Percentiles rank a stretch among this genome's conserved stretches.
phyloP scores from a whole-genome alignment of 2,113 vertebrate genomes.

The Cyrtonyx montezumae region DNA sequence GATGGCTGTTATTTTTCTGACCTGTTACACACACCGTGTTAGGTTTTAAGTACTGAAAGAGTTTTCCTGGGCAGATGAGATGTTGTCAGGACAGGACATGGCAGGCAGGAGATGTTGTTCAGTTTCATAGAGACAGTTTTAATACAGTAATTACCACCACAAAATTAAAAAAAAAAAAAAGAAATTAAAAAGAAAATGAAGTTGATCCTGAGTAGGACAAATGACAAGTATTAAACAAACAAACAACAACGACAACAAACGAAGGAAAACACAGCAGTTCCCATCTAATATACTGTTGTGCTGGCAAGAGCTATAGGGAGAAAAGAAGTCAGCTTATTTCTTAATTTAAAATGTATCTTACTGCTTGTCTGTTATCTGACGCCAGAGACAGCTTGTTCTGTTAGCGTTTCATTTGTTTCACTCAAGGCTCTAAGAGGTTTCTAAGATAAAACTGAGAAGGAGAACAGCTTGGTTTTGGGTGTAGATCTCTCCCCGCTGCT shows the following conservation, averaged over 20 bases:
- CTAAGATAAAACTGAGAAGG: background rate
- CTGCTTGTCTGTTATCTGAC: background rate
- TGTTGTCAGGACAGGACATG: background rate
- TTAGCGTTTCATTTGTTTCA: background rate
- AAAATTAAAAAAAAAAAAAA: background rate
- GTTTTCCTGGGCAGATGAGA: background rate
- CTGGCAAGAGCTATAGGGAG: background rate
- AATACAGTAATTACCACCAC: background rate
- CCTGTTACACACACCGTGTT: background rate
- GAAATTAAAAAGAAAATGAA: background rate
- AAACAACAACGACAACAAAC: background rate
- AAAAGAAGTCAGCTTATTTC: background rate
- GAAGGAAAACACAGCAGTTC: background rate
- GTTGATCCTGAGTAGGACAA: background rate
- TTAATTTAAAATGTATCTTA: background rate
- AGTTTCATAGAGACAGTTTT: background rate
- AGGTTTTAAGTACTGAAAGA: background rate
- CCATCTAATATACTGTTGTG: background rate
- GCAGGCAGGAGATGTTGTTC: no score
- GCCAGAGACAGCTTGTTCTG: background rate
- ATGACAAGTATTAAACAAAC: background rate
- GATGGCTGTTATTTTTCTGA: background rate
- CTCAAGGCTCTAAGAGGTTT: background rate
- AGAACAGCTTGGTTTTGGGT: background rate
- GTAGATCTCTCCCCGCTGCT: background rate